Evolutionary conservation across 2,797 vertebrate species (phyloP), one percentile per base, ranked within the genome.

Genomic region (Nannoperca australis): DNA sequence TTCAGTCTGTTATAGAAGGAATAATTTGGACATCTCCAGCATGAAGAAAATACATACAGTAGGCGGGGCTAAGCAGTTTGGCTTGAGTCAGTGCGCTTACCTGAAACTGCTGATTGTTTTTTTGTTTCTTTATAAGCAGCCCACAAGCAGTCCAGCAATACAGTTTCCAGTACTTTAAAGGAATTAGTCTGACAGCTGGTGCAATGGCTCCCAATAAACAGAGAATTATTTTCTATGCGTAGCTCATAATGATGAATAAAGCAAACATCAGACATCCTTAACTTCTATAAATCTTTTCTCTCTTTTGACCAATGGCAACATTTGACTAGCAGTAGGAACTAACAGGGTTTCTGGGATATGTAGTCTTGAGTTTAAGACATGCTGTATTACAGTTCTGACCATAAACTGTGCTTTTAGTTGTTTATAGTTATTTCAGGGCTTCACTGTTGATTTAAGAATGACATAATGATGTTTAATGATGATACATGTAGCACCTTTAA

Each of bases 401-500:
- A 1, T 5, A 13, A 34, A 36, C 15, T 12, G 18, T 32, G 17
- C 12, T 38, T 4, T 36, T 17, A 20, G n/a, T 0, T 49, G 17
- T 27, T 50, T 3, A 17, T 5, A 24, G 34, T 58, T 24, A 58
- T 56, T 64, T 51, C 34, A 65, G 24, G 20, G 53, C 20, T 24
- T 70, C 18, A 40, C 2, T 12, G 38, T 24, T 38, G 0, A 61
- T 64, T 58, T 45, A 3, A 47, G 9, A 69, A 22, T 22, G 0
- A 22, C 1, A 30, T 22, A 64, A 20, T 9, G 1, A 22, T 24
- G 22, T 27, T 44, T 42, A 49, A 3, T 9, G 15, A n/a, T 18
- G 12, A 49, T 30, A 71, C 27, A 27, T 51, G 55, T 36, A 64
- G 49, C 70, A 63, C 24, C 61, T 62, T 67, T 24, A 45, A 60